Evolutionary conservation across 2,888 invertebrate genomes (phyloP).

Genomic region (Horisme vitalbata): DNA sequence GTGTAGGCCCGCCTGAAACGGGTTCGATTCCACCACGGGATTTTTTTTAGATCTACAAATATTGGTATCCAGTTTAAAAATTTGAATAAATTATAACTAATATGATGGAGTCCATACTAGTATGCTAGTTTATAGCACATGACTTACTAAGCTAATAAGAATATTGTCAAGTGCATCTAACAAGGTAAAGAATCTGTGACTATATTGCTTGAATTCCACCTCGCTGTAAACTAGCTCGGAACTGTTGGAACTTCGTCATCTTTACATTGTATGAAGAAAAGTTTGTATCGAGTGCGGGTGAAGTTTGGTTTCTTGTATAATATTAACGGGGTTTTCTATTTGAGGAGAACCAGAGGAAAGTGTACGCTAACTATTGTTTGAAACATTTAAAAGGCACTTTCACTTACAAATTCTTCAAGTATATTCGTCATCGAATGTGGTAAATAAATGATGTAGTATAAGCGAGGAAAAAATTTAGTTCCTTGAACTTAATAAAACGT

Average conservation of each 20-base stretch:
- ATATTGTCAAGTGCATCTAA: not conserved
- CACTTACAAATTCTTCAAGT: not conserved
- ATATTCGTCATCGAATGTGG: too few species aligned
- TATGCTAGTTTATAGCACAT: too few species aligned
- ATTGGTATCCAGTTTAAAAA: too few species aligned
- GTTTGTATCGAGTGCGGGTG: constrained; percentile 20
- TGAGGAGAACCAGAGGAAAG: not conserved
- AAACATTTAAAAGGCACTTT: not conserved
- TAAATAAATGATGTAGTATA: too few species aligned
- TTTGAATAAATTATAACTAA: too few species aligned
- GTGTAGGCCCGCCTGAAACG: too few species aligned
- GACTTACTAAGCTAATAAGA: too few species aligned
- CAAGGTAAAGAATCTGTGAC: not conserved
- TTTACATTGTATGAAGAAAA: constrained; percentile 22
- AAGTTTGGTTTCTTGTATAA: constrained; percentile 14
- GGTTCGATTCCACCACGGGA: too few species aligned
- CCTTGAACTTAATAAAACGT: too few species aligned
- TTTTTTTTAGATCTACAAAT: too few species aligned
- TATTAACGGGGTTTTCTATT: not conserved
- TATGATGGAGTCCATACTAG: too few species aligned
- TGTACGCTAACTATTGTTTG: not conserved
- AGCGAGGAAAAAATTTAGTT: too few species aligned
- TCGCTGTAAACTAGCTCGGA: constrained; percentile 19
- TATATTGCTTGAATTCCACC: constrained; percentile 18
- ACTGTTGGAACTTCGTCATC: constrained; percentile 19